These are phyloP conservation scores for Chlorops oryzae DNA, from an alignment of 1,140 invertebrate genomes.

Conservation along the genomic window DNA sequence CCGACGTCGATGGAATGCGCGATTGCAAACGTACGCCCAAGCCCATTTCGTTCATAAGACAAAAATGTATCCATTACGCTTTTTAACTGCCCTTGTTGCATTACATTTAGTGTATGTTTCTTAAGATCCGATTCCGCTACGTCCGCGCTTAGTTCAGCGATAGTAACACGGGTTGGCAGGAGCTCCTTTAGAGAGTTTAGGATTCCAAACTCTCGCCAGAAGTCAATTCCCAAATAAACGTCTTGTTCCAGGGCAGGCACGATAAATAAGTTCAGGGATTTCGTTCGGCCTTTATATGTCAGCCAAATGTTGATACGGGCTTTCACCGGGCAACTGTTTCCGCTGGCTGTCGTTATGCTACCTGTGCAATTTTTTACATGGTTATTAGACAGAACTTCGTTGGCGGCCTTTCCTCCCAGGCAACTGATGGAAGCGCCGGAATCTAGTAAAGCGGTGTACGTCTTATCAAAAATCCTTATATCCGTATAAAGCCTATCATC, in stretches of 20 bases:
- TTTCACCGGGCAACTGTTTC: too few relatives aligned
- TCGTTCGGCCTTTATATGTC: background rate
- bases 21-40: background rate
- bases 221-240: conserved; percentile 15
- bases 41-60: background rate
- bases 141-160: background rate
- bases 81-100: background rate
- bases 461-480: too few relatives aligned
- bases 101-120: background rate
- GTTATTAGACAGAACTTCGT: background rate
- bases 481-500: too few relatives aligned
- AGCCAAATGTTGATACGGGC: background rate
- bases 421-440: background rate
- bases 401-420: background rate
- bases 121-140: background rate
- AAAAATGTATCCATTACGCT: background rate
- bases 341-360: too few relatives aligned
- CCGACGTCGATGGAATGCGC: conserved; percentile 2
- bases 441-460: too few relatives aligned
- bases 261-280: conserved; percentile 1
- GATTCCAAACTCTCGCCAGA: conserved; percentile 13
- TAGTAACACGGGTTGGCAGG: background rate
- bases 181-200: too few relatives aligned
- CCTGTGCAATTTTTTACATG: background rate
- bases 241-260: conserved; percentile 8